Base-by-base conservation (phyloP, 2,888 invertebrate species). In the Pristionchus japonicus region DNA sequence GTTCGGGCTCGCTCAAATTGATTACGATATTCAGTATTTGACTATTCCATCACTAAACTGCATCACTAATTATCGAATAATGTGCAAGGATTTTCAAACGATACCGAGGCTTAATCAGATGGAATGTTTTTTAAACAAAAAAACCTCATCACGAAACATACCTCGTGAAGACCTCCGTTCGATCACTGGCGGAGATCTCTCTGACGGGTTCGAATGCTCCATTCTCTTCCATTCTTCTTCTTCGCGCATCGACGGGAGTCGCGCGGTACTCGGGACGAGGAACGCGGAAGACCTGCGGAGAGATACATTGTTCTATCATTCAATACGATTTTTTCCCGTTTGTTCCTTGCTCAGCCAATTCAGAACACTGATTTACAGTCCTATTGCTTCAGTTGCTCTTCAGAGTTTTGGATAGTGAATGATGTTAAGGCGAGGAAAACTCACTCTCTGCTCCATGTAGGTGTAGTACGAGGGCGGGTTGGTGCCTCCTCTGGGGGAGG, bases 181-280 rank as follows among this genome's bases (percentile, higher is more conserved):
- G 52, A 57, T 87, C 87, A 13, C 27, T 61, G 40, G 87, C 87
- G n/a, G 87, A 87, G 34, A 87, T 31, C 23, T 87, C 87, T 77
- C 87, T 74, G 17, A 87, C 87, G n/a, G 67, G 86, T 31, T 86
- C 86, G 86, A 86, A 86, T n/a, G 86, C 86, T 23, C 86, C 86
- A 15, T 47, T 37, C 23, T 67, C 86, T 37, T 86, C 49, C 86
- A 86, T 86, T 34, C 86, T 20, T 34, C 70, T 70, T 20, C 86
- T 6, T 17, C 86, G 43, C 0, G 70, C 86, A 27, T 86, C 86
- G 2, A 86, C 86, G 27, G 86, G 86, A 17, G 86, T 64, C 7
- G 86, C 86, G 17, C 70, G 70, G 40, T 70, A 86, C 70, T 70
- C 86, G 70, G 86, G 86, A 34, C 86, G 86, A 17, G 86, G 70